Evolutionary conservation across 2,888 invertebrate species (phyloP), one percentile per base, ranked within the genome.

Genomic region (Cheiracanthium punctorium): DNA sequence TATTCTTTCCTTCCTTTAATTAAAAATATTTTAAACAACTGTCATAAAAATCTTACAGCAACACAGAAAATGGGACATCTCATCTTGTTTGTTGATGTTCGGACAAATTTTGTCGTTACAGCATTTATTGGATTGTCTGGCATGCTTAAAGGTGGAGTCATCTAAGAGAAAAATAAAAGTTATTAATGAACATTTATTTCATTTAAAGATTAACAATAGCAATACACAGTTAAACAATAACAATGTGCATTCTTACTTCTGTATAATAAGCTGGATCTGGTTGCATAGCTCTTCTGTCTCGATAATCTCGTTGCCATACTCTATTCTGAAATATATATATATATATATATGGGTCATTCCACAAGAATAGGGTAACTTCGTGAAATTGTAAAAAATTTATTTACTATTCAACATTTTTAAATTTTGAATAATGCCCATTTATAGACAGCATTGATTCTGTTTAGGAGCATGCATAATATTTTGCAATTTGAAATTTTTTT

Each of bases 11-110:
- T n/a, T n/a, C n/a, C n/a, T n/a, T n/a, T n/a, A n/a, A n/a, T n/a
- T n/a, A n/a, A n/a, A n/a, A n/a, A n/a, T n/a, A n/a, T n/a, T n/a
- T n/a, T n/a, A n/a, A n/a, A n/a, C n/a, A n/a, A n/a, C n/a, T n/a
- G n/a, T n/a, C n/a, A n/a, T n/a, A 41, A 67, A 20, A 30, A 86
- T 91, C 93, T 91, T 90, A 93, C 93, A 17, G 98, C 97, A 91
- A 99, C 95, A 90, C 98, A 97, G 92, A 99, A 99, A 90, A 99
- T 98, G 0, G 99, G 99, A 93, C 99, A 99, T 90, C 98, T 94
- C 96, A 99, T 98, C 94, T 99, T 99, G 92, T 99, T 99, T 80
- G 98, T 99, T 10, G 99, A 99, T n/a, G 98, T 98, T 92, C 99
- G 96, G 8, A 99, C 98, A 92, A 98, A 99, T 91, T 98, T 93